Conservation (phyloP, 2,113 vertebrate genomes). For the Sialia sialis region DNA sequence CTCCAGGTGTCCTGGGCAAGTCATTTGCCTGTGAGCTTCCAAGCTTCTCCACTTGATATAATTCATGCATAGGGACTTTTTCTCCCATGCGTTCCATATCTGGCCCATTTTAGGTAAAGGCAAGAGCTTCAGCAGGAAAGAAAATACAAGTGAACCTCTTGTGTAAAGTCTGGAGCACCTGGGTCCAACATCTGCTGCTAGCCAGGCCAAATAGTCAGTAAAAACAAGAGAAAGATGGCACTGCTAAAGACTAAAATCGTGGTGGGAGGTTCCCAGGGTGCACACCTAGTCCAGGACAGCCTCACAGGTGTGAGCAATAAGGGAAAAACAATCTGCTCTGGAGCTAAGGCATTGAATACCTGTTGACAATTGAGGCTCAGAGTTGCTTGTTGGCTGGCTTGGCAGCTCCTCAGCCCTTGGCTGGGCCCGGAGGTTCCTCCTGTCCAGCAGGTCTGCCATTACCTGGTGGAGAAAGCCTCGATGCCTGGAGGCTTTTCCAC, state of each 20-base stretch:
- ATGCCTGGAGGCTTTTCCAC: background rate
- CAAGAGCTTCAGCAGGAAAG: background rate
- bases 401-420: background rate
- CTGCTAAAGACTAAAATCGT: background rate
- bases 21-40: fast-evolving
- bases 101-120: background rate
- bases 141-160: background rate
- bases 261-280: background rate
- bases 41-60: background rate
- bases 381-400: background rate
- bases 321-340: background rate
- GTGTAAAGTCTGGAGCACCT: background rate
- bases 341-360: background rate
- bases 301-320: background rate
- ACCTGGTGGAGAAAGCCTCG: background rate
- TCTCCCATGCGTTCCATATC: background rate
- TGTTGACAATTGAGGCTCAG: background rate
- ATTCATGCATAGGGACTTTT: background rate
- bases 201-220: background rate
- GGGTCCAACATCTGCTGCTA: background rate
- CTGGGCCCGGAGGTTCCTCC: background rate
- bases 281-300: background rate
- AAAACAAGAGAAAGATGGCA: background rate
- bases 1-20: background rate
- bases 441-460: background rate